Evolutionary conservation across 2,888 invertebrate species (phyloP), one percentile per base, ranked within the genome.

Genomic region (Rotaria sp.): DNA sequence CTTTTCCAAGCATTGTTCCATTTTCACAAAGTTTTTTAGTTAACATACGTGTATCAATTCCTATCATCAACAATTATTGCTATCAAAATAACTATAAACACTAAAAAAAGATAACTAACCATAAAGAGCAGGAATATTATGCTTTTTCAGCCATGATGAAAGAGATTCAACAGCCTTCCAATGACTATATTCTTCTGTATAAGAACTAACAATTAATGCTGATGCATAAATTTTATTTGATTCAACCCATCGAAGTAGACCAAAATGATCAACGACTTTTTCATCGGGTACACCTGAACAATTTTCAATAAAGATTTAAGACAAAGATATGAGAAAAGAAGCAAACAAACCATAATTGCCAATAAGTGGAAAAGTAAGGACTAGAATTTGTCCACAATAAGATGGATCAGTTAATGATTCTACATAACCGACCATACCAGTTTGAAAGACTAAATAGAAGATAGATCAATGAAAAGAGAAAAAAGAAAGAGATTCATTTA

Each of bases 351-450:
- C 99, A 91, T 99, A 99, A 92, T 98, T 99, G 84, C 99, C 99
- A 88, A 99, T 94, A 48, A 99, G 92, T 0, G 99, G 99, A 91
- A 98, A 99, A 0, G 99, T 99, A 38, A 99, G 93, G 1, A 97
- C 95, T 87, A 99, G 92, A 88, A 99, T 94, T 92, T 99, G 99
- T 1, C 94, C 93, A 88, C 95, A 95, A 91, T 99, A 99, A 0
- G 97, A 98, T 8, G 99, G 99, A 92, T 99, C 99, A 10, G 98
- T 98, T 98, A 85, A 92, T 0, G 99, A 97, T 92, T 99, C 99
- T 0, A 96, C 94, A 91, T 99, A 99, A 15, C 99, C 99, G 26
- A 99, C 98, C 97, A 99, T 98, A 86, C 99, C 99, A 88, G 97
- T 97, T 93, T 97, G 96, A 91, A 97, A 97, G 52, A 96, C 96